Conservation (phyloP, 2,888 invertebrate genomes). For the Mimas tiliae region DNA sequence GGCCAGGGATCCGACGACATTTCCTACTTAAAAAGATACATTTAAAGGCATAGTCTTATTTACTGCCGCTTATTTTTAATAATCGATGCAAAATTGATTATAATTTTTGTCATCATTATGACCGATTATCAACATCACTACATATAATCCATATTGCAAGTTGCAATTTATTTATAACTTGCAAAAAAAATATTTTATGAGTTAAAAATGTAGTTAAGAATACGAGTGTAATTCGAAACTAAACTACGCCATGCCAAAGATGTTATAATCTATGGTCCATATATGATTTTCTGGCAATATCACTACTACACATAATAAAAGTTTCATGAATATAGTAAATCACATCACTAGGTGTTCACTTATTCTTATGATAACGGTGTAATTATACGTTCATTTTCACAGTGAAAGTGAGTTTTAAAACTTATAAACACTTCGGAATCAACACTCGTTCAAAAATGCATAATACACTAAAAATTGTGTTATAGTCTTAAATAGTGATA, state of each 20-base stretch:
- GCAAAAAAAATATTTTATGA: neutral
- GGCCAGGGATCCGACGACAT: too few relatives aligned
- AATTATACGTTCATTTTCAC: neutral
- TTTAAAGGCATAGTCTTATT: too few relatives aligned
- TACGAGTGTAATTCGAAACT: neutral
- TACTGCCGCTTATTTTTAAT: too few relatives aligned
- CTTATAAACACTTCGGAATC: neutral
- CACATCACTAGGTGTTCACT: slow-evolving; percentile 14
- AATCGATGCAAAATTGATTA: too few relatives aligned
- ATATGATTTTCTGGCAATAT: neutral
- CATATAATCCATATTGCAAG: neutral
- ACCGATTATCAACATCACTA: too few relatives aligned
- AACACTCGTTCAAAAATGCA: slow-evolving; percentile 6
- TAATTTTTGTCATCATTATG: too few relatives aligned
- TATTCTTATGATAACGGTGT: neutral
- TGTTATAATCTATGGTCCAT: neutral
- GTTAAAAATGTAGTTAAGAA: neutral
- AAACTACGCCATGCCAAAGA: neutral
- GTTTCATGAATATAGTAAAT: neutral
- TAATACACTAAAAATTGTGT: neutral
- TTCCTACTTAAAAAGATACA: too few relatives aligned
- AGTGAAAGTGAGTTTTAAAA: neutral
- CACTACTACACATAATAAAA: neutral
- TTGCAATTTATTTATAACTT: neutral
- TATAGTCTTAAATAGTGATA: neutral